Conservation (phyloP, 2,888 invertebrate species). For the Oligia fasciuncula region DNA sequence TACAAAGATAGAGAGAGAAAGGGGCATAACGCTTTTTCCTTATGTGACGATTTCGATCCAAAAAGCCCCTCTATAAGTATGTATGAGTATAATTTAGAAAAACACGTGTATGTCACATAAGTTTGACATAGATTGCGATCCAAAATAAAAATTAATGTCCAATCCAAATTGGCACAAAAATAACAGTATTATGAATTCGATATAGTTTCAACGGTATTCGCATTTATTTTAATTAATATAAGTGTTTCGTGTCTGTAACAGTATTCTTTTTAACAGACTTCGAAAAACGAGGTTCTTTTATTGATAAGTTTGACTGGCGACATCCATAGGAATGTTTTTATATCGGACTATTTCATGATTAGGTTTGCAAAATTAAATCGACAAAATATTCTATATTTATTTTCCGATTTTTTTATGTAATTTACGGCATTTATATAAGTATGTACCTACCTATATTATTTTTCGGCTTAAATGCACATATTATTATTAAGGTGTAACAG, state of each 20-base stretch:
- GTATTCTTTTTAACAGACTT: constrained; percentile 31
- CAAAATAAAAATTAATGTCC: constrained; percentile 29
- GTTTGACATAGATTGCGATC: constrained; percentile 20
- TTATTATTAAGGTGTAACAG: not conserved
- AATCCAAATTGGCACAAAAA: constrained; percentile 24
- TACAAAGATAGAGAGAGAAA: not conserved
- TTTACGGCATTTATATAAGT: too few species aligned
- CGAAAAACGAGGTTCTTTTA: not conserved
- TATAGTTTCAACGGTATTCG: constrained; percentile 35
- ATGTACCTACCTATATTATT: not conserved
- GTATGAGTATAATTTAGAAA: not conserved
- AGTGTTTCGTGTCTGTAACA: constrained; percentile 20
- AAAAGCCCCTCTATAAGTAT: not conserved
- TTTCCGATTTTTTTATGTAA: too few species aligned
- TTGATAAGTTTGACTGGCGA: constrained; percentile 27
- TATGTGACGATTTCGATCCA: too few species aligned
- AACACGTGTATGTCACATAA: not conserved
- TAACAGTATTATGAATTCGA: constrained; percentile 53
- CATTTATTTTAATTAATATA: constrained; percentile 56
- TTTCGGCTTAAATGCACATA: not conserved
- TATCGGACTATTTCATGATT: not conserved
- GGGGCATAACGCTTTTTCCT: too few species aligned
- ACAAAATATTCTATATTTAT: not conserved
- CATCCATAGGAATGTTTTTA: constrained; percentile 10
- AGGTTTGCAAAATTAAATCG: not conserved